phyloP scores from a whole-genome alignment of 2,797 vertebrate genomes.

The Aldrovandia affinis region DNA sequence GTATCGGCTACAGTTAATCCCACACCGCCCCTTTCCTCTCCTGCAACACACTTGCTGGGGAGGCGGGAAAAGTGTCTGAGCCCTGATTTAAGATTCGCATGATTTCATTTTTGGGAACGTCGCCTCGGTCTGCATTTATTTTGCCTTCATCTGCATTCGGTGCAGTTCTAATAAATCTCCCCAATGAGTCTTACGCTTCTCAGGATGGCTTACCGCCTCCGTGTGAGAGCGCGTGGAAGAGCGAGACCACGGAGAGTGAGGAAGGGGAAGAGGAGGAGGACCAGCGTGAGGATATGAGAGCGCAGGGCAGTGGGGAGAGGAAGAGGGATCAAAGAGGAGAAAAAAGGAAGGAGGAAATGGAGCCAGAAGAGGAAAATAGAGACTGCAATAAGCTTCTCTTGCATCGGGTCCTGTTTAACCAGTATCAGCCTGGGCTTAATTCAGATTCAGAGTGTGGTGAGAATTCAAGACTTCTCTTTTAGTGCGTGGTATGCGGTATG shows the following conservation, averaged over 20 bases:
- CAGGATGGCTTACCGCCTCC: not conserved
- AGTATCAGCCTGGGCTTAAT: not conserved
- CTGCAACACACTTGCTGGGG: not conserved
- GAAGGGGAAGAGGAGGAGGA: slow-evolving; percentile 14
- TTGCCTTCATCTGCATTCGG: not conserved
- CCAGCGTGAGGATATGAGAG: slow-evolving; percentile 1
- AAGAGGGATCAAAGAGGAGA: slow-evolving; percentile 8
- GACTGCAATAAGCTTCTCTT: not conserved
- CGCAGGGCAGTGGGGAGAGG: not conserved
- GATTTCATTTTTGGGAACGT: not conserved
- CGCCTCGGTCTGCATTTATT: not conserved
- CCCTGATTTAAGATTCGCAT: not conserved
- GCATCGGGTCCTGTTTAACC: not conserved
- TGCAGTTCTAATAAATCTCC: not conserved
- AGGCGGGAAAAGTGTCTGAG: not conserved
- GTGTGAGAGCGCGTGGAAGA: not conserved
- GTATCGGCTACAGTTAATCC: not conserved
- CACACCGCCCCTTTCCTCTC: not conserved
- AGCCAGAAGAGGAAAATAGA: slow-evolving; percentile 10
- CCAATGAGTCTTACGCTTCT: not conserved
- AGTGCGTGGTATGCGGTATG: not conserved
- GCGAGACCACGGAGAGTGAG: not conserved
- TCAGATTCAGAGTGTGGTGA: not conserved
- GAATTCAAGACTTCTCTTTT: not conserved
- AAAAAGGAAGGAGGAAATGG: not conserved